Conservation (phyloP, 2,797 vertebrate genomes). For the Crocodylus rhombifer region DNA sequence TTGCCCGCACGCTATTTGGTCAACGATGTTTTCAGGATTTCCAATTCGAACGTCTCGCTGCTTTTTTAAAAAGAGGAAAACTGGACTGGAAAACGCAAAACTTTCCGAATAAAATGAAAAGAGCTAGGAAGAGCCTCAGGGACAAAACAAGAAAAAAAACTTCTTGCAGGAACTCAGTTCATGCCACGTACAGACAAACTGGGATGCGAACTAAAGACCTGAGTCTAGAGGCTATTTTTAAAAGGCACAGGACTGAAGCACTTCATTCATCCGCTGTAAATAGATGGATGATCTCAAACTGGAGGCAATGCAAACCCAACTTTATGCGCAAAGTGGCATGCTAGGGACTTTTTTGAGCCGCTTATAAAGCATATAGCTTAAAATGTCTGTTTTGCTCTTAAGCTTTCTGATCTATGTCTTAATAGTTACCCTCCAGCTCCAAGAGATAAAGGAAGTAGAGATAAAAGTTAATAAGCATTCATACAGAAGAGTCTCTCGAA, state of each 20-base stretch:
- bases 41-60: background rate
- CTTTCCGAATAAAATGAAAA: background rate
- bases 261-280: background rate
- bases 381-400: constrained; percentile 56
- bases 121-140: background rate
- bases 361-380: constrained; percentile 28
- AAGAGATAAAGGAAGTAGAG: constrained; percentile 72
- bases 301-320: constrained; percentile 48
- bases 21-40: constrained; percentile 38
- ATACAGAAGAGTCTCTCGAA: constrained; percentile 45
- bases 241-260: constrained; percentile 16
- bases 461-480: constrained; percentile 78
- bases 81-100: background rate
- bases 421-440: constrained; percentile 67
- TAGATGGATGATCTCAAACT: constrained; percentile 44
- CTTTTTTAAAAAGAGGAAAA: constrained; percentile 48
- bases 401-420: constrained; percentile 64
- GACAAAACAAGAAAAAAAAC: background rate
- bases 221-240: constrained; percentile 5
- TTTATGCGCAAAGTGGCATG: constrained; percentile 53
- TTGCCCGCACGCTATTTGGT: constrained; percentile 21
- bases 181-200: constrained; percentile 34
- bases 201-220: constrained; percentile 7
- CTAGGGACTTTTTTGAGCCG: constrained; percentile 55
- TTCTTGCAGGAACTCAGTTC: constrained; percentile 37